Percentiles rank a stretch among this genome's conserved stretches.
Evolutionary conservation across 92 coral and sea anemone genomes (phyloP).

Genomic region (Parazoanthus swiftii): DNA sequence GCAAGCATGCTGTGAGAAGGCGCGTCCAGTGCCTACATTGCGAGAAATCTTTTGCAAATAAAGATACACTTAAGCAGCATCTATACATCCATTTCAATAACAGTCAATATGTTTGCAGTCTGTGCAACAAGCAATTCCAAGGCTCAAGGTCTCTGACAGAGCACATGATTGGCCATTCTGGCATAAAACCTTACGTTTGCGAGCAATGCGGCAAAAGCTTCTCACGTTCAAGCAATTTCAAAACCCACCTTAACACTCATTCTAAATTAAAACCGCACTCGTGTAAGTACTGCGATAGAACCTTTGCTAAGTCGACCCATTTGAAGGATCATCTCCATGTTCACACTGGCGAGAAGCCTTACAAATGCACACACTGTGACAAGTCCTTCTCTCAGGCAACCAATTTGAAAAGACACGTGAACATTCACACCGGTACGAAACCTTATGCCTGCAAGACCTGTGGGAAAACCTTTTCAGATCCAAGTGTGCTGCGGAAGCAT

Average conservation of each 20-base stretch:
- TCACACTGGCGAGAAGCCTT: conserved; percentile 12
- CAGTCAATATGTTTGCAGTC: neutral
- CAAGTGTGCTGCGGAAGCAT: neutral
- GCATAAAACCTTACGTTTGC: conserved; percentile 14
- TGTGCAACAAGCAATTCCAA: neutral
- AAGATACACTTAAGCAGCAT: neutral
- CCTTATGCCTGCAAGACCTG: conserved; percentile 7
- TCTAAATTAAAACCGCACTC: neutral
- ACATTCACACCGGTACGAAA: neutral
- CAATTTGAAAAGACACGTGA: conserved; percentile 14
- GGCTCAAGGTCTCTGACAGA: neutral
- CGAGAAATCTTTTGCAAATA: neutral
- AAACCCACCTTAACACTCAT: neutral
- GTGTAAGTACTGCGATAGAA: neutral
- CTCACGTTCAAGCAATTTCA: neutral
- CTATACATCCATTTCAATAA: neutral
- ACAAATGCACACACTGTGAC: neutral
- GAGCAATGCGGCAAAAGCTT: conserved; percentile 29
- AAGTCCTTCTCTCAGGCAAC: conserved; percentile 22
- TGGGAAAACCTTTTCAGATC: neutral
- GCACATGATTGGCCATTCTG: neutral
- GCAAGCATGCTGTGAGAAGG: neutral
- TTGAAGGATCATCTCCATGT: neutral
- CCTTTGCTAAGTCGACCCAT: neutral
- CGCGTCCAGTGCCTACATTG: neutral